Evolutionary conservation across 2,113 vertebrate genomes (phyloP), one percentile per base, ranked within the genome.

Genomic region (Vicugna pacos): DNA sequence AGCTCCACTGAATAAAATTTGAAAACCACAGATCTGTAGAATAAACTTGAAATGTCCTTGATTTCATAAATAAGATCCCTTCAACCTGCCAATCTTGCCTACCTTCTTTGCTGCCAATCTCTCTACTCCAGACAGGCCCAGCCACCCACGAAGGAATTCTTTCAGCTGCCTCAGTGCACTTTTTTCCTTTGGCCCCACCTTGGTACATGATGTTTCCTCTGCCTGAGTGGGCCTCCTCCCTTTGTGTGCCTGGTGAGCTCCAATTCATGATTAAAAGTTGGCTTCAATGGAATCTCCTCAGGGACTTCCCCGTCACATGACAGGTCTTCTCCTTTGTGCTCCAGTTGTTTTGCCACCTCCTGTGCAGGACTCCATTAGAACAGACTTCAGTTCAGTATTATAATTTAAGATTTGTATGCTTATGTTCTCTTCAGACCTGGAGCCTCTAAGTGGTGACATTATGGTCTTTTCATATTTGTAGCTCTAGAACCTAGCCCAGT

Each of bases 1-100:
- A 73, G 46, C 24, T 79, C 54, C 62, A 58, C 35, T 42, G 89
- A 91, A 22, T 54, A 38, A 60, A 87, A 65, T 24, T 48, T 79
- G 93, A 77, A 96, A 92, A 89, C 67, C 83, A 64, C 76, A 70
- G 8, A 56, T 75, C 32, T 60, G 65, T 38, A 54, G 16, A 30
- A 76, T 32, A 73, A 94, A 85, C 42, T 69, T n/a, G 42, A 85
- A 35, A 86, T 56, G 5, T 76, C 28, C 35, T 93, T 89, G 35
- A 80, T 76, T 92, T 79, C 56, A 72, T 56, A 48, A 30, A 12
- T 56, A 56, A 67, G n/a, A 2, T 26, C 67, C 56, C 46, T 56
- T 75, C 22, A 56, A n/a, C 48, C 19, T 76, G 35, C 35, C 48
- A 79, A 32, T 35, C 58, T 73, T 73, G 52, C 42, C 35, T 83